phyloP scores from a whole-genome alignment of 2,888 invertebrate species.

The Laspeyria flexula region DNA sequence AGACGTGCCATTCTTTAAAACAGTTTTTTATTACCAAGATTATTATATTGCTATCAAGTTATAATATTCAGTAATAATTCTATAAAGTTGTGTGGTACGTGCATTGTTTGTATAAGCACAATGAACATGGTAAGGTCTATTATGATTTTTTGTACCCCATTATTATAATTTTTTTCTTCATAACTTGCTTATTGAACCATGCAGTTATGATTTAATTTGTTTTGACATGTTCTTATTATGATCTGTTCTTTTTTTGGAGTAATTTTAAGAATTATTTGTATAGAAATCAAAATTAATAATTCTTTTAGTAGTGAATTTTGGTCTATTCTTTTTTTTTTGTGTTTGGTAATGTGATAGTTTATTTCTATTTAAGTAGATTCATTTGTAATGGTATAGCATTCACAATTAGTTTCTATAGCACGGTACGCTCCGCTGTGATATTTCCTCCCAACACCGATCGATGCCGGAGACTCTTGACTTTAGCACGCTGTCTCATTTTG shows the following conservation, averaged over 20 bases:
- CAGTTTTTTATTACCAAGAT: constrained; percentile 56
- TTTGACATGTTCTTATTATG: constrained; percentile 80
- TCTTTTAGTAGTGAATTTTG: constrained; percentile 8
- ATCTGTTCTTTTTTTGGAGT: constrained; percentile 52
- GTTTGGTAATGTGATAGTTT: constrained; percentile 68
- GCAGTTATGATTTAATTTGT: constrained; percentile 85
- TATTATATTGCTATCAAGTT: constrained; percentile 53
- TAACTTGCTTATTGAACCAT: constrained; percentile 73
- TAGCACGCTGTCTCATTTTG: constrained; percentile 66
- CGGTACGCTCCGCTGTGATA: constrained; percentile 37
- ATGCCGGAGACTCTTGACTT: constrained; percentile 83
- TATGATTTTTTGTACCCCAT: constrained; percentile 68
- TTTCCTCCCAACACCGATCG: constrained; percentile 69
- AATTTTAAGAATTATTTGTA: constrained; percentile 31
- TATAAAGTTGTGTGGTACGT: constrained; percentile 65
- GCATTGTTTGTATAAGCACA: constrained; percentile 77
- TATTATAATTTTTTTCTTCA: constrained; percentile 58
- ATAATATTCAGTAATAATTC: constrained; percentile 66
- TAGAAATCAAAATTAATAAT: constrained; percentile 15
- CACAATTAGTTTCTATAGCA: constrained; percentile 41
- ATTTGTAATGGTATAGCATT: constrained; percentile 42
- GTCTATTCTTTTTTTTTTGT: constrained; percentile 22
- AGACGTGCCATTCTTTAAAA: constrained; percentile 69
- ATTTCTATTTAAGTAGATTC: constrained; percentile 50
- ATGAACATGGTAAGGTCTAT: constrained; percentile 83